Percentiles rank a stretch among this genome's conserved stretches.
These are phyloP conservation scores for Centrocercus urophasianus DNA, from an alignment of 2,113 vertebrate species.

Conservation along the genomic window DNA sequence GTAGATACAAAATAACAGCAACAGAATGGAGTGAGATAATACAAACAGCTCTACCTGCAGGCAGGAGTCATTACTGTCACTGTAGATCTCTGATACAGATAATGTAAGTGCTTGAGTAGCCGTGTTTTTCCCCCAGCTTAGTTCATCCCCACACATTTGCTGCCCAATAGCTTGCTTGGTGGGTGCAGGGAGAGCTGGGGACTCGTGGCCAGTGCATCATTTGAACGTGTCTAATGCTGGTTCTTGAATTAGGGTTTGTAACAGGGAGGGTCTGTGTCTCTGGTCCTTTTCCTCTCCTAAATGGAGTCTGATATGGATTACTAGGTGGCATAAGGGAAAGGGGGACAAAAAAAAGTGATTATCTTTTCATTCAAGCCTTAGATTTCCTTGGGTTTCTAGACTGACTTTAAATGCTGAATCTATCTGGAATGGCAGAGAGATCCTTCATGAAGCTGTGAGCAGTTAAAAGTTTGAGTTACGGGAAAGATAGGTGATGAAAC, in stretches of 20 bases:
- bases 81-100: background rate
- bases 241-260: background rate
- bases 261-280: background rate
- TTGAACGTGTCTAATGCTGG: background rate
- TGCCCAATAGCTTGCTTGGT: background rate
- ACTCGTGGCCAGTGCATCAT: background rate
- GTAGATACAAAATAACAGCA: background rate
- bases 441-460: background rate
- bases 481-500: background rate
- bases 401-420: background rate
- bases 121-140: background rate
- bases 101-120: background rate
- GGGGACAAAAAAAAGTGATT: background rate
- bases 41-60: background rate
- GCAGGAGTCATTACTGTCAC: background rate
- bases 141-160: background rate
- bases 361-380: background rate
- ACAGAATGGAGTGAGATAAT: background rate
- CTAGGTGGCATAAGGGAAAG: rapidly evolving
- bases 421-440: background rate
- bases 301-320: background rate
- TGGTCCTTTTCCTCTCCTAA: background rate
- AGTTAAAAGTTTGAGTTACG: background rate
- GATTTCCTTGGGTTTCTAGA: background rate
- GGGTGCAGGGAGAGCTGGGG: background rate